Evolutionary conservation across 2,888 invertebrate genomes (phyloP), one percentile per base, ranked within the genome.

Genomic region (Antitype chi): DNA sequence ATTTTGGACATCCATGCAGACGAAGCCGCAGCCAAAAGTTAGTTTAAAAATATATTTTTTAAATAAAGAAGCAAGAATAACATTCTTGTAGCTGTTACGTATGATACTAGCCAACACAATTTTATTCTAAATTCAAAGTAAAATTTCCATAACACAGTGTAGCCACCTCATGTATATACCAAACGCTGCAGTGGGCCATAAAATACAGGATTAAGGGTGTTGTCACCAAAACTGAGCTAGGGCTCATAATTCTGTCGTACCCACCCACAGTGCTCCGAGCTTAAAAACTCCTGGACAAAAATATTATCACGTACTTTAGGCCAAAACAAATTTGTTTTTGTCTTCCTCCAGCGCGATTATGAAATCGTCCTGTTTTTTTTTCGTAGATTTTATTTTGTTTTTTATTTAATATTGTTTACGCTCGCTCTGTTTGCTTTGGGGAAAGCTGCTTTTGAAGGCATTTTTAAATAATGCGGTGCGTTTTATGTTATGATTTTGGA

Each of bases 151-250:
- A 49, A 25, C 8, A 32, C 72, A 38, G 59, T 20, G 20, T 63
- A 7, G 53, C 15, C 20, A 52, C 59, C 68, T 70, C 32, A 67
- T 60, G 59, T 73, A 55, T 73, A 55, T 25, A 59, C 62, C 55
- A 59, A 70, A 55, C 69, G 80, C 81, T 89, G 86, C 89, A 90
- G 87, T 84, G 70, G 67, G 81, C 87, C 89, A 89, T 93, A 93
- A 92, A 93, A 87, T 81, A 89, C 73, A 64, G 90, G 90, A 92
- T 93, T 92, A 92, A 86, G 90, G 88, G 71, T 78, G 88, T 84
- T 92, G 92, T 91, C 92, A 89, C 90, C 82, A 78, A 89, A 89
- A 90, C 90, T 87, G 87, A 86, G 87, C 78, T 80, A 87, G 76
- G 86, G 85, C 88, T 90, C 92, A 91, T 92, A 92, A 93, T 88